Evolutionary conservation across 2,888 invertebrate genomes (phyloP).

Genomic region (Phytoseiulus persimilis): DNA sequence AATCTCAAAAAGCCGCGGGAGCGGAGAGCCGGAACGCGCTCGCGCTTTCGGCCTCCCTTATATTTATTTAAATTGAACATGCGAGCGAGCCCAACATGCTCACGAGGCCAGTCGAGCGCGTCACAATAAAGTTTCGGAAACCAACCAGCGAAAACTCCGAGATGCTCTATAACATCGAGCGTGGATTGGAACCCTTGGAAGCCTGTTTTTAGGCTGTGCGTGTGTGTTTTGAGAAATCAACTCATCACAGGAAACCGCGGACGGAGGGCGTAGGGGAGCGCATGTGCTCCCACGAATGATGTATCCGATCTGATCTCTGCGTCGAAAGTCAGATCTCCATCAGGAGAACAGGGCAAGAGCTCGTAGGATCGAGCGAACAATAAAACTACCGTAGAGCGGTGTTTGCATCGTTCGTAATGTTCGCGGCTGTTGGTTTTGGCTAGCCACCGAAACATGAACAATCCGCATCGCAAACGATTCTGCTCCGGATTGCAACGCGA

Average conservation of each 20-base stretch:
- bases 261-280: not conserved
- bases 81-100: too few relatives aligned
- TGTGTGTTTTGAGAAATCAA: not conserved
- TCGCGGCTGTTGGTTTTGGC: not conserved
- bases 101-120: too few relatives aligned
- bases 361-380: not conserved
- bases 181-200: too few relatives aligned
- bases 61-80: not conserved
- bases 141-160: too few relatives aligned
- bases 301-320: not conserved
- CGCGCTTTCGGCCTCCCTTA: not conserved
- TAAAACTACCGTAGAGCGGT: not conserved
- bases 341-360: not conserved
- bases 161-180: too few relatives aligned
- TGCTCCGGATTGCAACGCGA: not conserved
- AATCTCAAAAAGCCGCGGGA: not conserved
- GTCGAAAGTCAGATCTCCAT: not conserved
- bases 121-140: too few relatives aligned
- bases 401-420: not conserved
- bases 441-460: not conserved
- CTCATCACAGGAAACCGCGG: not conserved
- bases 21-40: not conserved
- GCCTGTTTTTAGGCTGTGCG: too few relatives aligned
- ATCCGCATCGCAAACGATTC: not conserved
- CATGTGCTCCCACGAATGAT: not conserved